Base-by-base conservation (phyloP, 2,888 invertebrate species). In the Tenthredo notha region DNA sequence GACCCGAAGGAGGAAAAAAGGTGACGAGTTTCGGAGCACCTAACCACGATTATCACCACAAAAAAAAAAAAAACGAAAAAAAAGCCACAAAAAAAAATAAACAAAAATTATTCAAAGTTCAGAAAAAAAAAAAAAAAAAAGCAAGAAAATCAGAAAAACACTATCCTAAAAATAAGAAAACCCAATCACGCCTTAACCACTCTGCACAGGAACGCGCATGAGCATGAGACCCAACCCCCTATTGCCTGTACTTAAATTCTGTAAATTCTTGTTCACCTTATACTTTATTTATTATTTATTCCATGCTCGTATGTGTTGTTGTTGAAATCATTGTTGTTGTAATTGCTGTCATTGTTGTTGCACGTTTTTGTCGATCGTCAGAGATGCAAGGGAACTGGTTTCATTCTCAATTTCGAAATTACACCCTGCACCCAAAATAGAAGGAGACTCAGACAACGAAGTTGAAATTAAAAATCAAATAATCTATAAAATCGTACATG, bases 1-100 rank as follows among this genome's bases (percentile, higher is more conserved):
- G 93, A 93, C 92, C 90, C 92, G 91, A 94, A 95, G 95, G 95
- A 95, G 95, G 95, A 95, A 95, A 95, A 95, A 95, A 95, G 95
- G 95, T 95, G 95, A 95, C 95, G 94, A 94, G 94, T 94, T 94
- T 93, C 94, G 94, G 94, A 94, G 94, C 93, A 93, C 93, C 93
- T 93, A 93, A 92, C 91, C 92, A 93, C 91, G 89, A 93, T 93
- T 92, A 91, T 89, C 74, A 85, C 84, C 82, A 83, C 85, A 82
- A 86, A 86, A 87, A 85, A 83, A 85, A 87, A 87, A 65, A 84
- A 86, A 37, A 4, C 33, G n/a, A 87, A 86, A 87, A 86, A 87
- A 80, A 83, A 65, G 86, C 50, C 54, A 78, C n/a, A 86, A 87
- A 82, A 78, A 74, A 77, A n/a, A 78, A 84, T 33, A 84, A 75